Percentiles rank a stretch among this genome's conserved stretches.
phyloP scores from a whole-genome alignment of 2,113 vertebrate species.

The Sapayoa aenigma region DNA sequence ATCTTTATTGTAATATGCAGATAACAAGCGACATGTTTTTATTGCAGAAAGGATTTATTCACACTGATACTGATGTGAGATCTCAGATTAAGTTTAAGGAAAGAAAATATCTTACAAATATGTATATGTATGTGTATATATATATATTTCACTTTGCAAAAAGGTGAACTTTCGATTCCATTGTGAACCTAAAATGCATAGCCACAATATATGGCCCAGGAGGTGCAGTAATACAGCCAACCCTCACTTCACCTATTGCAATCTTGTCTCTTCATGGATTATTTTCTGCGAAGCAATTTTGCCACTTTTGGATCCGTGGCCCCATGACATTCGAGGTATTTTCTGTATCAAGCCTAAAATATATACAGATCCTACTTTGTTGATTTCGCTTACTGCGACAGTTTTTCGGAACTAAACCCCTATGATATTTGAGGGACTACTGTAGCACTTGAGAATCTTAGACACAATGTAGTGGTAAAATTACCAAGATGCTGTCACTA shows the following conservation, averaged over 20 bases:
- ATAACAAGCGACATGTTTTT: constrained; percentile 20
- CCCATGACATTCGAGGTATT: too few relatives aligned
- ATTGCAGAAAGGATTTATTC: constrained; percentile 32
- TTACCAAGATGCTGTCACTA: not conserved
- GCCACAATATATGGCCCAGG: not conserved
- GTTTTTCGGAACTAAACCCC: too few relatives aligned
- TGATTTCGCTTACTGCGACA: too few relatives aligned
- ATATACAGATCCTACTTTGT: too few relatives aligned
- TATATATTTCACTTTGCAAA: not conserved
- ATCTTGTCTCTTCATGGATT: too few relatives aligned
- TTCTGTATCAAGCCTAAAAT: too few relatives aligned
- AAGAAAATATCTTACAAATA: constrained; percentile 11
- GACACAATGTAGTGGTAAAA: not conserved
- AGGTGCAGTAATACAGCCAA: not conserved
- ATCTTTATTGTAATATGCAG: constrained; percentile 35
- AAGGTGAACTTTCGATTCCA: not conserved
- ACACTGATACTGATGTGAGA: not conserved
- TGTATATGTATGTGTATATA: not conserved
- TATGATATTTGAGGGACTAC: too few relatives aligned
- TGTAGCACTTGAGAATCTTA: not conserved
- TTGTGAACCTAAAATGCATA: not conserved
- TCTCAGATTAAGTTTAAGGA: constrained; percentile 41
- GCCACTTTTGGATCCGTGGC: too few relatives aligned
- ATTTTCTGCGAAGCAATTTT: too few relatives aligned
- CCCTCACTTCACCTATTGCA: too few relatives aligned